Evolutionary conservation across 2,113 vertebrate species (phyloP), one percentile per base, ranked within the genome.

Genomic region (Chaetops frenatus): DNA sequence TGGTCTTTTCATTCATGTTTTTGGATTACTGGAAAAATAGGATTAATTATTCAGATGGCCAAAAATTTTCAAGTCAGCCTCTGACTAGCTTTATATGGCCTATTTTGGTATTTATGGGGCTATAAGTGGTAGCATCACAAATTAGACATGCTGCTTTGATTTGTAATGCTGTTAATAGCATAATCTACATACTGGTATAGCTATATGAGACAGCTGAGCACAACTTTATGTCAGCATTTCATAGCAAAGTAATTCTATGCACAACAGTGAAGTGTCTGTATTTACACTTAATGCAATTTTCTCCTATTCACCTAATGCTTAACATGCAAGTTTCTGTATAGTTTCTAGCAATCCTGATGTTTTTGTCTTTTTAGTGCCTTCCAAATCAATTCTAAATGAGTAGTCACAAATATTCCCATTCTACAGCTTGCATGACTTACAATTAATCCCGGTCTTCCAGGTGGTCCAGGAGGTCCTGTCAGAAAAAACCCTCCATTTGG

Each of bases 361-460:
- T 67, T 76, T 4, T 65, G 19, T 90, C 42, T 69, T 69, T 73
- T 73, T 53, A 70, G 20, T 56, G 51, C 48, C 21, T 82, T 66
- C 57, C 40, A 53, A 51, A 24, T 64, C 29, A 87, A 81, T 87
- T 42, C 35, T 61, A 53, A 71, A 21, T 15, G 5, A 15, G 9
- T 67, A n/a, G n/a, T 22, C 45, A 81, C 40, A 72, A 76, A 28
- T 69, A 73, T 53, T 94, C n/a, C 17, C 40, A 7, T 38, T 73
- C 65, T 56, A 66, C 27, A 86, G 20, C 12, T 67, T 77, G 62
- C 3, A 2, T 80, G 72, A 98, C 98, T 98, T 96, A 99, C 99
- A 95, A 97, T 94, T 38, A 96, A 87, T 66, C 99, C 99, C 7
- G 98, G 98, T 96, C 84, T 98, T 90, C 99, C 99, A 4, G 98